phyloP scores from a whole-genome alignment of 2,113 vertebrate genomes.

The Brachypteracias leptosomus region DNA sequence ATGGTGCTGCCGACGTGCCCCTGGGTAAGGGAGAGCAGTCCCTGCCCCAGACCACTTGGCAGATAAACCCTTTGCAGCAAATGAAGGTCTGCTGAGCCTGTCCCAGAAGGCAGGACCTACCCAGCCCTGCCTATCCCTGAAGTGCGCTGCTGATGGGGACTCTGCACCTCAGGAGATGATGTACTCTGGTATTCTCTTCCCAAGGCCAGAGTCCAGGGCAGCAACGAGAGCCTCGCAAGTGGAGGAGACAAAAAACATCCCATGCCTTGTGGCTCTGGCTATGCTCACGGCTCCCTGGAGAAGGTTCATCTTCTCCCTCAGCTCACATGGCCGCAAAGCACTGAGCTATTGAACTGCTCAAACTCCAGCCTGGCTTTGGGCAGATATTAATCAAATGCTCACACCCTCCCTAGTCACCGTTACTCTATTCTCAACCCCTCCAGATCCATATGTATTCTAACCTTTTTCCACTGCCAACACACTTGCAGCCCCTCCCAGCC shows the following conservation, averaged over 20 bases:
- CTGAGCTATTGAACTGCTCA: not conserved
- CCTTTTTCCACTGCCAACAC: not conserved
- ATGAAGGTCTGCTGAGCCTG: not conserved
- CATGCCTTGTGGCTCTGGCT: not conserved
- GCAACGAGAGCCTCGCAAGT: not conserved
- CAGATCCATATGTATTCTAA: not conserved
- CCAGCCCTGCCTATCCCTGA: not conserved
- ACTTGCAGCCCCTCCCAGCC: not conserved
- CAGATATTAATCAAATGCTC: not conserved
- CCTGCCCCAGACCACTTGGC: not conserved
- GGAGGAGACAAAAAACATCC: not conserved
- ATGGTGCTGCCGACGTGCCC: fast-evolving
- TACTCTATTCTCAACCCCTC: not conserved
- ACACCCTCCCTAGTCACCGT: not conserved
- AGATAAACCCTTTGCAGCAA: not conserved
- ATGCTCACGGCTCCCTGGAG: fast-evolving
- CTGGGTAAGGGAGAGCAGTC: not conserved
- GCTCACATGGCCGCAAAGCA: not conserved
- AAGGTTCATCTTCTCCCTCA: not conserved
- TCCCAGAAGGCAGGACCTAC: not conserved
- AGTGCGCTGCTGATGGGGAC: not conserved
- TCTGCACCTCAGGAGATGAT: not conserved
- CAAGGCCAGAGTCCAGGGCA: not conserved
- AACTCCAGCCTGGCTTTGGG: not conserved
- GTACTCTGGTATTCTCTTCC: not conserved